phyloP scores from a whole-genome alignment of 2,888 invertebrate species.

The Imbricaverruca yamaguchii region DNA sequence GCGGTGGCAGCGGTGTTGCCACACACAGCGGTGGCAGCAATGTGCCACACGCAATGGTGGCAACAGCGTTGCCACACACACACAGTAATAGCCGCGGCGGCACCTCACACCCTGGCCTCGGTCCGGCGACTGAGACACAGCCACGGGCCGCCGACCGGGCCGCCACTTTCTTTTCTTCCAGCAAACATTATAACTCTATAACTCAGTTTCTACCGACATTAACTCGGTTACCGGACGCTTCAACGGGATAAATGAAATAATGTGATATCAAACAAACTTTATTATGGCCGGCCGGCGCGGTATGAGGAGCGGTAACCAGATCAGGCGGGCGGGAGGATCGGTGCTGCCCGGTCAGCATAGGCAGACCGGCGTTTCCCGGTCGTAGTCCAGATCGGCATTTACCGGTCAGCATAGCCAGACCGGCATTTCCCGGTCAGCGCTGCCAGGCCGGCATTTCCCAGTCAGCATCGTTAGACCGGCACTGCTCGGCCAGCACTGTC shows the following conservation, averaged over 20 bases:
- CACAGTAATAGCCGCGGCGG: not conserved
- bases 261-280: slow-evolving; percentile 21
- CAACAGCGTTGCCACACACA: not conserved
- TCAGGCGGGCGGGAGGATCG: not conserved
- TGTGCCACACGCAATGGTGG: not conserved
- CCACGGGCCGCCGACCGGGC: not conserved
- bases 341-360: no score
- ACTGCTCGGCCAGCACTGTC: no score
- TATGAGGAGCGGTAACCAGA: slow-evolving; percentile 16
- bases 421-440: no score
- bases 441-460: no score
- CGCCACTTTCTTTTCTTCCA: slow-evolving; percentile 35
- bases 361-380: no score
- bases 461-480: no score
- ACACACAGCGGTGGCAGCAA: not conserved
- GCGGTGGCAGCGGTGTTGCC: not conserved
- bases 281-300: slow-evolving; percentile 9
- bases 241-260: slow-evolving; percentile 29
- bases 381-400: no score
- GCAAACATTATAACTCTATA: slow-evolving; percentile 36
- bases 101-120: not conserved
- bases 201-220: slow-evolving; percentile 35
- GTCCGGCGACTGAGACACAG: not conserved
- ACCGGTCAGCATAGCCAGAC: no score
- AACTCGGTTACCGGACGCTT: slow-evolving; percentile 45